Base-by-base conservation (phyloP, 92 coral and sea anemone species). In the Pocillopora grandis region DNA sequence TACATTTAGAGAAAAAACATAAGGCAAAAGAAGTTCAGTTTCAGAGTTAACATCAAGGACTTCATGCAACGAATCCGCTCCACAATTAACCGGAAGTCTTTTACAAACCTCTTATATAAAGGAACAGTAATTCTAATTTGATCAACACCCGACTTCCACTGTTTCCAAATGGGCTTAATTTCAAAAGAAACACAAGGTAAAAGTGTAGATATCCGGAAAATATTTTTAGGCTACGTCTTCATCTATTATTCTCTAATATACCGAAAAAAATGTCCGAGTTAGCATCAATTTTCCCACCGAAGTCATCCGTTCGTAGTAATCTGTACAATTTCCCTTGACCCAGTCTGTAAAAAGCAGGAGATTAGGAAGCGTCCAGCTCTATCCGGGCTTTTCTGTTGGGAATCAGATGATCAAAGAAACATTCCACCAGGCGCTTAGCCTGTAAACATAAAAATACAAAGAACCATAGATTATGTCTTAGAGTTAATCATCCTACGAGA, bases 371-470 rank as follows among this genome's bases (percentile, higher is more conserved):
- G 36, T 21, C 62, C 11, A 27, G 17, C 35, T 27, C 78, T 73
- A 83, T 62, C 72, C 73, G 72, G 57, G 90, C 92, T 72, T 89
- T 93, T 69, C 89, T 90, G 91, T 96, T 92, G 10, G 92, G 93
- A 85, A 90, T 82, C 78, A 96, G 82, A 60, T 62, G 83, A 72
- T 94, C 96, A 67, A 96, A 96, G 90, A 96, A 96, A 79, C 95
- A 96, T 77, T 90, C 92, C 83, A 92, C 86, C 64, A 96, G 77
- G 12, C 90, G 86, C 49, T 84, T 88, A 12, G 99, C 98, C 99
- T 96, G 84, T 20, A 63, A 76, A 62, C 27, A 27, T 27, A 27
- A 27, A 27, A 16, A 77, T 15, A 66, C 10, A 77, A 61, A 42
- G 80, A 60, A 64, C 55, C 68, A 33, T 59, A 75, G 27, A 21